Percentiles rank a stretch among this genome's conserved stretches.
phyloP scores from a whole-genome alignment of 2,888 invertebrate species.

The Cataglyphis cursor region DNA sequence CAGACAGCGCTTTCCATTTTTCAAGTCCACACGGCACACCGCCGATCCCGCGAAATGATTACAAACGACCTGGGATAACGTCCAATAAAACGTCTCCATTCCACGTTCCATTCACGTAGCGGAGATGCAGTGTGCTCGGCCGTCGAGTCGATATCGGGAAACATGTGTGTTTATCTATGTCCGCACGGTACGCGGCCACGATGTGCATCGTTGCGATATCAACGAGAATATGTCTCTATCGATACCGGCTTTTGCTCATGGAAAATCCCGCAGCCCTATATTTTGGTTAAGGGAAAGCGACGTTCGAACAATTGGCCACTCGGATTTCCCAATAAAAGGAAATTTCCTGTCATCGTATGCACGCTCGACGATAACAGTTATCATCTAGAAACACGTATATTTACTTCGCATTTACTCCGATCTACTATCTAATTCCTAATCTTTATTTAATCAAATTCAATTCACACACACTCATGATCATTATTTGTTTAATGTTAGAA shows the following conservation, averaged over 20 bases:
- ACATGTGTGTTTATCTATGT: conserved; percentile 61
- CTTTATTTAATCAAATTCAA: background rate
- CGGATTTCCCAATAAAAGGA: conserved; percentile 6
- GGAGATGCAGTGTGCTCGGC: conserved; percentile 56
- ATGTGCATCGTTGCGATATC: conserved; percentile 43
- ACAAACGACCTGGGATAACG: conserved; percentile 77
- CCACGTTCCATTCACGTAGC: conserved; percentile 67
- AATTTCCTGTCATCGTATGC: conserved; percentile 14
- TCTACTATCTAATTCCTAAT: background rate
- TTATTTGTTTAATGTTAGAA: background rate
- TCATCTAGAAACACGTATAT: background rate
- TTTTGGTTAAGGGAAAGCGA: conserved; percentile 31
- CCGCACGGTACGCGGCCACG: conserved; percentile 24
- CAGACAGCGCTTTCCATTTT: conserved; percentile 70
- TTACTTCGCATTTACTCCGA: background rate
- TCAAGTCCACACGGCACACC: conserved; percentile 69
- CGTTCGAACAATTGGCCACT: conserved; percentile 32
- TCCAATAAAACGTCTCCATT: conserved; percentile 78
- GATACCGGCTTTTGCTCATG: conserved; percentile 9
- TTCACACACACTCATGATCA: background rate
- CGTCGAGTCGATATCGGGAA: conserved; percentile 64
- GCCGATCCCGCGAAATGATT: conserved; percentile 75
- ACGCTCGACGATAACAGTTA: background rate
- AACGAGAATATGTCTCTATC: conserved; percentile 50
- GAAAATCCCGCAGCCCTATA: conserved; percentile 18